These are phyloP conservation scores for Nasonovia ribisnigri DNA, from an alignment of 2,888 invertebrate genomes.

Conservation along the genomic window DNA sequence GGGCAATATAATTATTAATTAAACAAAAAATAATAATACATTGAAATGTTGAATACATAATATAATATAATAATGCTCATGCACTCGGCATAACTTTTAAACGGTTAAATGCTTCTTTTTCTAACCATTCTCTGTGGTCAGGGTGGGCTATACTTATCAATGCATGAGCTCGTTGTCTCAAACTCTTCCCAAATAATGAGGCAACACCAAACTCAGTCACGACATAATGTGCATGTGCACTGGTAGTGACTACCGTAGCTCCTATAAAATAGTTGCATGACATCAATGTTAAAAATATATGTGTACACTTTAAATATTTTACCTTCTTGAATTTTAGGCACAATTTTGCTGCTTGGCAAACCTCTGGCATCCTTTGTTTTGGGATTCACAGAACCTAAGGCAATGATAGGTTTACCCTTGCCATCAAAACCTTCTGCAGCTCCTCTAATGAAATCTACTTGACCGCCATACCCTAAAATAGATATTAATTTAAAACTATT, in stretches of 20 bases:
- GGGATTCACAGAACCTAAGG: conserved; percentile 83
- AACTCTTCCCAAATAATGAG: conserved; percentile 87
- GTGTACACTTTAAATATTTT: conserved; percentile 61
- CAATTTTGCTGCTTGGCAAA: conserved; percentile 75
- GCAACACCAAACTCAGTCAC: conserved; percentile 95
- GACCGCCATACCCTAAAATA: conserved; percentile 83
- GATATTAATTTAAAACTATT: not conserved
- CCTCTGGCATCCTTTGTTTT: conserved; percentile 75
- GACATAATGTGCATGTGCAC: conserved; percentile 93
- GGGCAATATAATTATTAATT: not conserved
- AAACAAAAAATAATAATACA: not conserved
- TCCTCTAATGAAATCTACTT: conserved; percentile 94
- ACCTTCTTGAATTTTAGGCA: conserved; percentile 86
- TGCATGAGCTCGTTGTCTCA: conserved; percentile 90
- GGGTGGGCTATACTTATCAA: conserved; percentile 92
- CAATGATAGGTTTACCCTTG: conserved; percentile 90
- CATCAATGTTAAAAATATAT: not conserved
- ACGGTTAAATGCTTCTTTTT: conserved; percentile 89
- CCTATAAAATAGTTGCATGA: conserved; percentile 73
- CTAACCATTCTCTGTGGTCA: conserved; percentile 84
- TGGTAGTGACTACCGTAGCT: conserved; percentile 92
- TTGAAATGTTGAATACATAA: not conserved
- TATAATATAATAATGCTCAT: conserved; percentile 68
- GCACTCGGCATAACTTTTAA: conserved; percentile 82
- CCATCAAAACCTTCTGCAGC: conserved; percentile 89